Percentiles rank a stretch among this genome's conserved stretches.
phyloP scores from a whole-genome alignment of 2,797 vertebrate species.

The Chiroxiphia lanceolata region DNA sequence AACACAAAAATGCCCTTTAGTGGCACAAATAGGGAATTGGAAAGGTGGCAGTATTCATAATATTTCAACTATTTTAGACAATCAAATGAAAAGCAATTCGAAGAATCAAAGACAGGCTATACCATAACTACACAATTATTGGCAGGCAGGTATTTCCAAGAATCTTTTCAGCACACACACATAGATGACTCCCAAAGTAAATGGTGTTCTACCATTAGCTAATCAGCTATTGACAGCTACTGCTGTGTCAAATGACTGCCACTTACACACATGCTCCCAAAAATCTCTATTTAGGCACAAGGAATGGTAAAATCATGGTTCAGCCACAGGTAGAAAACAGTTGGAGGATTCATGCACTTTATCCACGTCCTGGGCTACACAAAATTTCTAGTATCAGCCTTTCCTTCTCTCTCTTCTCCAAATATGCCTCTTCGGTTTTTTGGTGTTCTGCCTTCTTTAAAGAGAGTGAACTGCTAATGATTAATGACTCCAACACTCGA shows the following conservation, averaged over 20 bases:
- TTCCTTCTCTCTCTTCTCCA: not conserved
- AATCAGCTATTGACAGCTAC: not conserved
- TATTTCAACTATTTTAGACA: not conserved
- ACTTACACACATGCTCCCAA: fast-evolving
- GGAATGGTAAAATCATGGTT: not conserved
- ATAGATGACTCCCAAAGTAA: not conserved
- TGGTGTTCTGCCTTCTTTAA: not conserved
- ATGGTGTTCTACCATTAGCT: not conserved
- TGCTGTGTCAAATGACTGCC: not conserved
- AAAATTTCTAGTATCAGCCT: not conserved
- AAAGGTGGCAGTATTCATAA: not conserved
- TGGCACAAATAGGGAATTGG: not conserved
- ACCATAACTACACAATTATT: not conserved
- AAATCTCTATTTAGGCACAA: not conserved
- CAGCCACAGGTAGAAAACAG: not conserved
- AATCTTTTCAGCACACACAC: not conserved
- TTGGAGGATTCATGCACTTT: not conserved
- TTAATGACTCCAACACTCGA: not conserved
- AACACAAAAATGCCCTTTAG: not conserved
- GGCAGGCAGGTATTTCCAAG: not conserved
- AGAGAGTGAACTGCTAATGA: not conserved
- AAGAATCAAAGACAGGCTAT: not conserved
- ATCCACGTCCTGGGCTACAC: not conserved
- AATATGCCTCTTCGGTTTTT: not conserved
- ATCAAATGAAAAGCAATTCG: not conserved